Evolutionary conservation across 2,797 vertebrate species (phyloP), one percentile per base, ranked within the genome.

Genomic region (Pitangus sulphuratus): DNA sequence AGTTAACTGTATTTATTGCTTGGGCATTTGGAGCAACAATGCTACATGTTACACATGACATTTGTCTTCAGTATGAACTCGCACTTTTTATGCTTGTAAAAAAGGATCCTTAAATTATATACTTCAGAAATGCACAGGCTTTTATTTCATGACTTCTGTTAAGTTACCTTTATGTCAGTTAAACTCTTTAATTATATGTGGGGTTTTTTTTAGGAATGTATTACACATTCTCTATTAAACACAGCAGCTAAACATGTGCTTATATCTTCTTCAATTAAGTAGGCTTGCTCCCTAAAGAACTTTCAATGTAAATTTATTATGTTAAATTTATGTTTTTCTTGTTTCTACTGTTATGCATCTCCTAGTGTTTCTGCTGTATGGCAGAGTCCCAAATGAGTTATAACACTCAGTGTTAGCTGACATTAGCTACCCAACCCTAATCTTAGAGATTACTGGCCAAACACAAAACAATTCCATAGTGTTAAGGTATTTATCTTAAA

Each of bases 221-320:
- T 62, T 92, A 84, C 21, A 71, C 54, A 86, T 75, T 81, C n/a
- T 71, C 53, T 86, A 70, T 94, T 91, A 87, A 89, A 78, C 66
- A 91, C 80, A 90, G 82, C 74, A 94, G 66, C 84, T 84, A 93
- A 96, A 89, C 74, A 90, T 26, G 71, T 84, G 77, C 66, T 90
- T 90, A 74, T 53, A 42, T 80, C 85, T 74, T 90, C 72, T 90
- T 95, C 84, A 97, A 92, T 97, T 95, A 96, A 95, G 89, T 88
- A 96, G 92, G 85, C 44, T 91, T 90, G 61, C 18, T 93, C 85
- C 80, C 81, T 93, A 94, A 94, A 97, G 68, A 18, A 93, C 88
- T 92, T 94, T 95, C 89, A 96, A 37, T 89, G 88, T 79, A 95
- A 90, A 97, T 96, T 97, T 93, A 96, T 83, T 97, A 90, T 58